These are phyloP conservation scores for Zootoca vivipara DNA, from an alignment of 2,113 vertebrate genomes.

Conservation along the genomic window DNA sequence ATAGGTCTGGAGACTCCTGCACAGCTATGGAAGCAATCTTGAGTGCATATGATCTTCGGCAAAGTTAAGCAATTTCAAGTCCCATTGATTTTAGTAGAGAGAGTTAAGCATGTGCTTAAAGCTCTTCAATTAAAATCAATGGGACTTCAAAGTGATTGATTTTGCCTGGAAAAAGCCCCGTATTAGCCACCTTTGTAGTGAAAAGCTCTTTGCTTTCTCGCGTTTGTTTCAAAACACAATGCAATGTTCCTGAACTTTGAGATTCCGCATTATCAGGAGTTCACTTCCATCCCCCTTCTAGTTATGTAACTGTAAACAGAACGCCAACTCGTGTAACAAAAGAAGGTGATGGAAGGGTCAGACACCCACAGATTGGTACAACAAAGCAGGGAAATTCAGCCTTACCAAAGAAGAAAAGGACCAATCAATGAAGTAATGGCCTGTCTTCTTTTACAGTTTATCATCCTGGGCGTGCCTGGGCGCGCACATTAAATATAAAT, in stretches of 20 bases:
- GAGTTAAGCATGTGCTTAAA: constrained; percentile 8
- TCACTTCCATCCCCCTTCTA: background rate
- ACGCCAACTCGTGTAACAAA: background rate
- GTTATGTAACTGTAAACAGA: background rate
- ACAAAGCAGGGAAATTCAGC: background rate
- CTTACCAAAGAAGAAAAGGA: background rate
- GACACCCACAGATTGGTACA: background rate
- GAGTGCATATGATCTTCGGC: background rate
- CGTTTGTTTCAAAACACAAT: background rate
- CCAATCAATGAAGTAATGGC: background rate
- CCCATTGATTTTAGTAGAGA: background rate
- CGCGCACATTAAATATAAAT: background rate
- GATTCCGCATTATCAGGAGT: background rate
- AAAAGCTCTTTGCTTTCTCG: no score
- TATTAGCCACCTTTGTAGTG: background rate
- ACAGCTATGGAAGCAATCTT: background rate
- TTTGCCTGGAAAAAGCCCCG: background rate
- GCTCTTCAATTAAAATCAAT: constrained; percentile 1
- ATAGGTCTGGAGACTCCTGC: background rate
- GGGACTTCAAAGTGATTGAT: background rate
- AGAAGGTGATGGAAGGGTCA: background rate
- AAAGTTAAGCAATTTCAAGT: constrained; percentile 15
- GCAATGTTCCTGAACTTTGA: background rate
- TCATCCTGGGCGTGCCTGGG: background rate
- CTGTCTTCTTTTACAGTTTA: background rate